Evolutionary conservation across 2,797 vertebrate genomes (phyloP), one percentile per base, ranked within the genome.

Genomic region (Esox lucius): DNA sequence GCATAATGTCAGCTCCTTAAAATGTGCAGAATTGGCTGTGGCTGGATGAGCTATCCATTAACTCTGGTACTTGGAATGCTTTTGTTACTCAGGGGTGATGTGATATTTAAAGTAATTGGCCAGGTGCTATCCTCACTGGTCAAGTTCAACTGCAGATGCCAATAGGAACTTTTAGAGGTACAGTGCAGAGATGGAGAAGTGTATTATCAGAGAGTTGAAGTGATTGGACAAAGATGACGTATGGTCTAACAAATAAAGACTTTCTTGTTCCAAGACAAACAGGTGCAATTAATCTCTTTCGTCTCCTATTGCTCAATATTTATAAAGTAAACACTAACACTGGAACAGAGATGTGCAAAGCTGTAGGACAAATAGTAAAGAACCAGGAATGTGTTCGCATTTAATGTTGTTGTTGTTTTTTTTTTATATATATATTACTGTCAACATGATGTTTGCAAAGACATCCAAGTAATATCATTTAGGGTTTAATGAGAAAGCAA

Each of bases 201-300:
- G 70, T 42, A 87, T 85, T 84, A 85, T 82, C 74, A 82, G 78
- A 75, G 71, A 56, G n/a, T 22, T 35, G 68, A 48, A 69, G 69
- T 75, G 80, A 80, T 68, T 2, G 33, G 73, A 65, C 49, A 80
- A 74, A 76, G 84, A 88, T 88, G 87, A 91, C 89, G 80, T 83
- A 91, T 71, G 87, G 88, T 78, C 80, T 83, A 76, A 85, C 89
- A 86, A 85, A 88, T 83, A 85, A 42, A 74, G 68, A 77, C 51
- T n/a, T 74, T 78, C 79, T 26, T 80, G 72, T 75, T 83, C 71
- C 67, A 48, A 49, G 75, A 82, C 78, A 62, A 72, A 59, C 71
- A 72, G 72, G 42, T 73, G 82, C 72, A 82, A 89, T 91, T 89
- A 80, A 91, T 90, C 89, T 89, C 82, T 70, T 88, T 85, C 80